Base-by-base conservation (phyloP, 2,888 invertebrate genomes). In the Tetropium fuscum region DNA sequence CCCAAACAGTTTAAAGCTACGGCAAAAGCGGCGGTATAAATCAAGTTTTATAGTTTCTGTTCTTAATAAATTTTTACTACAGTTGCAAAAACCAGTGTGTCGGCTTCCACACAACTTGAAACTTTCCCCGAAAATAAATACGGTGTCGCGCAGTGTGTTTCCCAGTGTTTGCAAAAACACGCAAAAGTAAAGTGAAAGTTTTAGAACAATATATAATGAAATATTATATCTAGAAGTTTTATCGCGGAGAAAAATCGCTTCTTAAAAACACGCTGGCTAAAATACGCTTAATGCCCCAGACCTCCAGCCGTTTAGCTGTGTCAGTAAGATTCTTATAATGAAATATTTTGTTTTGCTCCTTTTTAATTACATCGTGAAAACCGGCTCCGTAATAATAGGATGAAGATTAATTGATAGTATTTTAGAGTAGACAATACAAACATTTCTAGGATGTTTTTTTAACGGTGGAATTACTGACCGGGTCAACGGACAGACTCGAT, bases 41-140 rank as follows among this genome's bases (percentile, higher is more conserved):
- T 38, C 51, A 38, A 27, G n/a, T n/a, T 20, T 44, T 27, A 44
- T 27, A 27, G 44, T 27, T 44, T 4, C 27, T 27, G 15, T 44
- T 22, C 25, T 44, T 44, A 27, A 13, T 44, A 27, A 44, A 22
- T 44, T 27, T 44, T 20, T 20, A 20, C 44, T 27, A 20, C 44
- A 15, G 22, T 44, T 15, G 16, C 16, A 15, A 27, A 27, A 44
- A 34, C 34, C 15, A 15, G 6, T 34, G 6, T 34, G 13, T 15
- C 15, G 6, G 34, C 34, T 11, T 7, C 34, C 6, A 6, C 15
- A 34, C 34, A 34, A 34, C 32, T 32, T 13, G 13, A 32, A 32
- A 44, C 22, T 11, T 44, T 44, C 15, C 15, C 27, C 44, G 25
- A 27, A 44, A 27, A 44, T 44, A 44, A 44, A 44, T 44, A 44